Evolutionary conservation across 2,113 vertebrate species (phyloP).

Genomic region (Tragelaphus strepsiceros): DNA sequence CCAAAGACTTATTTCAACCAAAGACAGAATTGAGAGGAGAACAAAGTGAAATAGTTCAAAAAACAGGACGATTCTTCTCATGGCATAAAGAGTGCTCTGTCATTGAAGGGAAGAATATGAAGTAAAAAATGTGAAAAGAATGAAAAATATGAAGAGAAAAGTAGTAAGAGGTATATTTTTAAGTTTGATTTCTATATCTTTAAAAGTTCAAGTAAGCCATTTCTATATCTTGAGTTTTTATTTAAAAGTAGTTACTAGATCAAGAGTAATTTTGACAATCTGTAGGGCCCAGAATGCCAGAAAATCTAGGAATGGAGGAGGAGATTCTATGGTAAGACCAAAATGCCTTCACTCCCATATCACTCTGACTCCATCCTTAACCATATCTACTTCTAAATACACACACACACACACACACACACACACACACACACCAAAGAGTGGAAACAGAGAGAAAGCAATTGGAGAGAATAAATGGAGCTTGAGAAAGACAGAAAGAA

Average conservation of each 20-base stretch:
- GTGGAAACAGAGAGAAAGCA: too few species aligned
- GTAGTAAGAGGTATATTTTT: not conserved
- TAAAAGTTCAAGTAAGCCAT: constrained; percentile 13
- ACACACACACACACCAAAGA: not conserved
- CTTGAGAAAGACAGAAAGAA: not conserved
- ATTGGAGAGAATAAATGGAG: not conserved
- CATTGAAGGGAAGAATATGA: not conserved
- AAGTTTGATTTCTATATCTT: not conserved
- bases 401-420: not conserved
- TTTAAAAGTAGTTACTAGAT: not conserved
- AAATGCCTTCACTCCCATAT: not conserved
- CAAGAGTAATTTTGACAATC: not conserved
- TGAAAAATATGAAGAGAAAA: not conserved
- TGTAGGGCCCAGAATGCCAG: not conserved
- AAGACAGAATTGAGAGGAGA: not conserved
- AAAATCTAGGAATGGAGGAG: not conserved
- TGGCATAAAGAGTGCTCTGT: not conserved
- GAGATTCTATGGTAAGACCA: not conserved
- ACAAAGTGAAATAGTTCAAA: constrained; percentile 15
- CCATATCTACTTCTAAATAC: too few species aligned
- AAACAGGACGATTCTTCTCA: not conserved
- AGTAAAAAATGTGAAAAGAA: not conserved
- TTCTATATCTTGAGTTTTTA: not conserved
- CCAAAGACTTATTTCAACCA: not conserved
- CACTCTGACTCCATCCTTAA: not conserved